These are phyloP conservation scores for Vireo altiloquus DNA, from an alignment of 2,113 vertebrate genomes.

Conservation along the genomic window DNA sequence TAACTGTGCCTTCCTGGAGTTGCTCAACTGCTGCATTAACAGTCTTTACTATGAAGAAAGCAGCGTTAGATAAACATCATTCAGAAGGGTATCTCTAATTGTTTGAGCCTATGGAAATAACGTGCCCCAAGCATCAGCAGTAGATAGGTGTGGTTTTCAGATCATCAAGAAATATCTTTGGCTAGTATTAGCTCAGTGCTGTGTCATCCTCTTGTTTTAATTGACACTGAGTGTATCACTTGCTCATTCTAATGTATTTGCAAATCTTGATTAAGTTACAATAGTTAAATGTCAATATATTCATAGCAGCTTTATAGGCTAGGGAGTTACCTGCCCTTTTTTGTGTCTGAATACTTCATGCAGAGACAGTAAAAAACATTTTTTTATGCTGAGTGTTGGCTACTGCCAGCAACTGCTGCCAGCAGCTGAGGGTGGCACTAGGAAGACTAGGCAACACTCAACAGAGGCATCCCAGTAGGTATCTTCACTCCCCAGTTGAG, in stretches of 20 bases:
- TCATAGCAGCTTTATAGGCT: constrained; percentile 10
- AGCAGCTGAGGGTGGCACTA: background rate
- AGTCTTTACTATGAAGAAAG: constrained; percentile 55
- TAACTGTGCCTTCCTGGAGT: constrained; percentile 55
- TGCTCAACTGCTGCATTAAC: constrained; percentile 60
- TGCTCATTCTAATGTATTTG: background rate
- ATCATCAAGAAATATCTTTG: constrained; percentile 48
- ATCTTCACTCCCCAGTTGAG: background rate
- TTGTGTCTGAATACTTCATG: constrained; percentile 9
- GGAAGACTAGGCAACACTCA: background rate
- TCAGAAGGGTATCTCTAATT: constrained; percentile 46
- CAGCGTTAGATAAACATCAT: constrained; percentile 60
- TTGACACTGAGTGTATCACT: constrained; percentile 44
- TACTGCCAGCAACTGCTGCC: background rate
- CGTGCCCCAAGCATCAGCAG: constrained; percentile 27
- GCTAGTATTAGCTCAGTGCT: constrained; percentile 12
- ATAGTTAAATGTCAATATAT: constrained; percentile 53
- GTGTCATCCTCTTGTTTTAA: constrained; percentile 47
- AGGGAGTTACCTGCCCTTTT: constrained; percentile 20
- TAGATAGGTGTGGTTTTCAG: constrained; percentile 28
- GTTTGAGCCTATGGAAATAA: constrained; percentile 26
- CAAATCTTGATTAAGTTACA: constrained; percentile 46
- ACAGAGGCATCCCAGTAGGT: background rate
- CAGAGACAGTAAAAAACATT: background rate
- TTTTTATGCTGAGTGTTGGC: background rate